Conservation (phyloP, 2,888 invertebrate species). For the Luffia ferchaultella region DNA sequence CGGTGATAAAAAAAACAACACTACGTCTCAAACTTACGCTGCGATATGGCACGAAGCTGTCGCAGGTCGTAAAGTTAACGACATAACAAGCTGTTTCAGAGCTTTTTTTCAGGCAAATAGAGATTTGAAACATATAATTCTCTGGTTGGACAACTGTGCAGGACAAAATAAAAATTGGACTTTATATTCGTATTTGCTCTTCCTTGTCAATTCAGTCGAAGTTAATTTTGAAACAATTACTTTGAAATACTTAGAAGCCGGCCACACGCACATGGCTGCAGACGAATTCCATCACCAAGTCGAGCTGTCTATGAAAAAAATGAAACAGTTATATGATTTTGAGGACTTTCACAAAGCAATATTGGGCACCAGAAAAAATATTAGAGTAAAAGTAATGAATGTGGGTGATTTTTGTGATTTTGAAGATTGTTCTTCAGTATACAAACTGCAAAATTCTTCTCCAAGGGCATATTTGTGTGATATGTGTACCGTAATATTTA, state of each 20-base stretch:
- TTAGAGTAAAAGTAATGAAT: constrained; percentile 5
- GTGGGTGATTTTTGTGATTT: background rate
- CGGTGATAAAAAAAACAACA: constrained; percentile 7
- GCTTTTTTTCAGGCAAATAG: constrained; percentile 13
- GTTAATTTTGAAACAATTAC: constrained; percentile 4
- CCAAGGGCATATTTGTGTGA: constrained; percentile 8
- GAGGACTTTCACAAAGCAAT: constrained; percentile 2
- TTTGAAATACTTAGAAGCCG: constrained; percentile 7
- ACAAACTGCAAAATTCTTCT: constrained; percentile 6
- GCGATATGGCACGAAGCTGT: constrained; percentile 13
- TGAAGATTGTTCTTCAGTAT: background rate
- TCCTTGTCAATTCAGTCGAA: constrained; percentile 3
- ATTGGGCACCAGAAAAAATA: constrained; percentile 4
- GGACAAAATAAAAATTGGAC: constrained; percentile 4
- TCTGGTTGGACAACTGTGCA: constrained; percentile 12
- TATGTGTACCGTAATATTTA: constrained; percentile 5
- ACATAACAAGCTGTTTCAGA: constrained; percentile 14
- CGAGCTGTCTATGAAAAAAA: constrained; percentile 3
- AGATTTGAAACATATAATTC: constrained; percentile 8
- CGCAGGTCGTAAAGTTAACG: constrained; percentile 14
- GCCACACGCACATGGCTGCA: constrained; percentile 4
- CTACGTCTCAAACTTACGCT: constrained; percentile 6
- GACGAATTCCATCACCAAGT: constrained; percentile 7
- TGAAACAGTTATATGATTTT: constrained; percentile 8
- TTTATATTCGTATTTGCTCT: background rate